Conservation (phyloP, 2,888 invertebrate species). For the Didymodactylos carnosus region DNA sequence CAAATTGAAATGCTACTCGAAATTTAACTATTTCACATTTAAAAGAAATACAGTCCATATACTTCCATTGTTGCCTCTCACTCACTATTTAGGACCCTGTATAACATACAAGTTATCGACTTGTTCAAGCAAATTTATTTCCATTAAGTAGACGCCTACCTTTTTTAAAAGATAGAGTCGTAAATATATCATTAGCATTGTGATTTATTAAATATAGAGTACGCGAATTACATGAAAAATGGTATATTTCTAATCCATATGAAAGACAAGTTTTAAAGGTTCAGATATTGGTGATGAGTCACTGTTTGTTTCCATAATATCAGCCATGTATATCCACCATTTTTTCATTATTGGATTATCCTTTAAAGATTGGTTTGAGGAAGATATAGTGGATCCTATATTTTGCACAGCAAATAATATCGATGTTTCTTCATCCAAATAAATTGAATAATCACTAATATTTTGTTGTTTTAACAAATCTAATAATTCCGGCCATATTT, state of each 20-base stretch:
- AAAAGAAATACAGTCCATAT: too few relatives aligned
- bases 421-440: not conserved
- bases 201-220: too few relatives aligned
- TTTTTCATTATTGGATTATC: not conserved
- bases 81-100: too few relatives aligned
- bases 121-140: too few relatives aligned
- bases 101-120: too few relatives aligned
- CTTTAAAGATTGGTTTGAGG: not conserved
- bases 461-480: not conserved
- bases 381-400: not conserved
- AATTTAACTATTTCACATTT: too few relatives aligned
- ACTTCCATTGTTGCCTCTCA: too few relatives aligned
- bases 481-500: not conserved
- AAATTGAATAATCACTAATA: not conserved
- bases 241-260: not conserved
- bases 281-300: not conserved
- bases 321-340: not conserved
- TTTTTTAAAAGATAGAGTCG: too few relatives aligned
- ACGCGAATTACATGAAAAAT: too few relatives aligned
- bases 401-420: not conserved
- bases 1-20: too few relatives aligned
- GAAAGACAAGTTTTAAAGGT: not conserved
- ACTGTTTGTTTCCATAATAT: not conserved
- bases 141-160: too few relatives aligned
- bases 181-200: too few relatives aligned